A percentile compares a stretch with the other conserved stretches of the same genome.
phyloP scores from a whole-genome alignment of 2,888 invertebrate species.

The Cephonodes hylas region DNA sequence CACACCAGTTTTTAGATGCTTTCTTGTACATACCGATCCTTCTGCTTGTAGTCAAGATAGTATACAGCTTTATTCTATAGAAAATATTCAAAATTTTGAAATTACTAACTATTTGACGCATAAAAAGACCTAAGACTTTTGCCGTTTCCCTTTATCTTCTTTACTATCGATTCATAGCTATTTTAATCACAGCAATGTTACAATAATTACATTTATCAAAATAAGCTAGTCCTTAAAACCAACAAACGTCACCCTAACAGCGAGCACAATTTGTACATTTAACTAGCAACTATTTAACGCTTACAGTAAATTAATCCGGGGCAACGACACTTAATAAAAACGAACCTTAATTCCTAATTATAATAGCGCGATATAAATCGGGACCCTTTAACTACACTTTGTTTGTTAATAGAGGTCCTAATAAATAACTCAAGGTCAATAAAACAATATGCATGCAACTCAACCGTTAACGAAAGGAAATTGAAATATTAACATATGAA shows the following conservation, averaged over 20 bases:
- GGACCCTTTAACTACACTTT: constrained; percentile 29
- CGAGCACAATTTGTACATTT: neutral
- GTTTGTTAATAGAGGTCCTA: constrained; percentile 51
- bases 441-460: constrained; percentile 39
- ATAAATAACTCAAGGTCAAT: constrained; percentile 36
- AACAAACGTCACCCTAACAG: neutral
- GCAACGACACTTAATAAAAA: constrained; percentile 14
- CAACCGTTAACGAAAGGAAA: constrained; percentile 52
- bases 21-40: no score
- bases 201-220: no score
- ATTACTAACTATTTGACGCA: no score
- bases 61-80: no score
- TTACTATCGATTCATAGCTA: no score
- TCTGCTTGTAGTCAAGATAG: no score
- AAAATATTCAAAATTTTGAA: no score
- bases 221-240: no score
- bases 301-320: neutral
- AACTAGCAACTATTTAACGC: constrained; percentile 17
- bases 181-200: no score
- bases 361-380: neutral
- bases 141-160: no score
- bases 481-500: constrained; percentile 58
- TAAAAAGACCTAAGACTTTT: no score
- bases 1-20: no score
- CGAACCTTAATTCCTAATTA: constrained; percentile 14